Evolutionary conservation across 2,113 vertebrate genomes (phyloP).

Genomic region (Trinectes maculatus): DNA sequence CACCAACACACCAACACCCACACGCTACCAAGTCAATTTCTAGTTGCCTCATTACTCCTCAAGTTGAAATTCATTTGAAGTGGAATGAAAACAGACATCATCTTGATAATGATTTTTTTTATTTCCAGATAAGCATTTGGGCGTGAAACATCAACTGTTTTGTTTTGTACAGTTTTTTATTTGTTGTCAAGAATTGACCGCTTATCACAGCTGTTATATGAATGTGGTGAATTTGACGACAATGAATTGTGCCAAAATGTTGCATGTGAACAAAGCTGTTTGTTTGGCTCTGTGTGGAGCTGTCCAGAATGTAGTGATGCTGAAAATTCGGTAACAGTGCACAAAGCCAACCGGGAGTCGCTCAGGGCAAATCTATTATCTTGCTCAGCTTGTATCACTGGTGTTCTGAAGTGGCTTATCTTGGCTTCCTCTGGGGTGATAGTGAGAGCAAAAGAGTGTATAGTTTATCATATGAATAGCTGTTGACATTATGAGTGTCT

Average conservation of each 20-base stretch:
- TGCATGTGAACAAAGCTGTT: background rate
- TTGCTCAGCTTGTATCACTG: slow-evolving; percentile 24
- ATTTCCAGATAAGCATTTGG: background rate
- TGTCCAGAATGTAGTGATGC: slow-evolving; percentile 58
- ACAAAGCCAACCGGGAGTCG: slow-evolving; percentile 34
- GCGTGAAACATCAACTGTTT: background rate
- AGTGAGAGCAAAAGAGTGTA: slow-evolving; percentile 6
- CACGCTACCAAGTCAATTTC: background rate
- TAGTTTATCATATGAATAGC: slow-evolving; percentile 31
- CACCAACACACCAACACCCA: background rate
- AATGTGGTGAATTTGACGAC: too few relatives aligned
- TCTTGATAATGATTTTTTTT: background rate
- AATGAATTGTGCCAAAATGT: too few relatives aligned
- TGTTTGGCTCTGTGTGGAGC: slow-evolving; percentile 42
- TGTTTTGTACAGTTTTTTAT: background rate
- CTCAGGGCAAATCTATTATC: slow-evolving; percentile 56
- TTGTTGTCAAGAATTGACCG: background rate
- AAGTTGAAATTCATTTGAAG: slow-evolving; percentile 11
- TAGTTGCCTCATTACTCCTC: slow-evolving; percentile 19
- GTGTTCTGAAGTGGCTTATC: slow-evolving; percentile 48
- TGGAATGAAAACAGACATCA: slow-evolving; percentile 29
- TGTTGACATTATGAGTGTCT: slow-evolving; percentile 20
- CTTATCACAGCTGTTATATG: slow-evolving; percentile 3
- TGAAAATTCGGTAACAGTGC: slow-evolving; percentile 44
- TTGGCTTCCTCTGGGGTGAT: slow-evolving; percentile 23